These are phyloP conservation scores for Larimichthys polyactis DNA, from an alignment of 2,113 vertebrate genomes.

Conservation along the genomic window DNA sequence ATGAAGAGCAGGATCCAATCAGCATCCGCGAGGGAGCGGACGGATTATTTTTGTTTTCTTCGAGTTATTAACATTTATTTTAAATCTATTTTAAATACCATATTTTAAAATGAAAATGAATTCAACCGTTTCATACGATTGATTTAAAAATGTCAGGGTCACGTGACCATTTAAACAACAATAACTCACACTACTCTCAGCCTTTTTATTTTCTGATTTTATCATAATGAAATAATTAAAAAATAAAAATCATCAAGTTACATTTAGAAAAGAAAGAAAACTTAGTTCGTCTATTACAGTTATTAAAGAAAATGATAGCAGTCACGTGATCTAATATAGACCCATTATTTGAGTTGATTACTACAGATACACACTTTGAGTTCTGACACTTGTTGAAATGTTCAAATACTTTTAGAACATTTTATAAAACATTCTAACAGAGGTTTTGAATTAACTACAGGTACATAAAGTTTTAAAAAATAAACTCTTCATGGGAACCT, in stretches of 20 bases:
- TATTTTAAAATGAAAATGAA: too few relatives aligned
- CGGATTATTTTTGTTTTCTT: not conserved
- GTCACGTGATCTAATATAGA: not conserved
- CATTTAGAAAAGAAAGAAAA: not conserved
- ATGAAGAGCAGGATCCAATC: conserved; percentile 37
- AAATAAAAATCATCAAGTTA: not conserved
- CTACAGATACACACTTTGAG: not conserved
- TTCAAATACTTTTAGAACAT: not conserved
- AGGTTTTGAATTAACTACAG: too few relatives aligned
- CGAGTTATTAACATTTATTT: not conserved
- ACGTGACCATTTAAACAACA: not conserved
- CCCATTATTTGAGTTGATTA: not conserved
- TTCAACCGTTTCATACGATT: not conserved
- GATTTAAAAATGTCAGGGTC: not conserved
- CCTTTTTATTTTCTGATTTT: not conserved
- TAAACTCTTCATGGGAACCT: not conserved
- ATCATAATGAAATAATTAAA: not conserved
- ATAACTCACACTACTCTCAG: not conserved
- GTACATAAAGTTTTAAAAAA: too few relatives aligned
- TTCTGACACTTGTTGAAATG: too few relatives aligned
- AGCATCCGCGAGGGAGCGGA: not conserved
- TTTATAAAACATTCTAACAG: not conserved
- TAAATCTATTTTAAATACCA: not conserved
- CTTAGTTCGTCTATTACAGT: not conserved
- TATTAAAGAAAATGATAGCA: not conserved